Conservation (phyloP, 2,113 vertebrate species). For the Rhinolophus ferrumequinum region DNA sequence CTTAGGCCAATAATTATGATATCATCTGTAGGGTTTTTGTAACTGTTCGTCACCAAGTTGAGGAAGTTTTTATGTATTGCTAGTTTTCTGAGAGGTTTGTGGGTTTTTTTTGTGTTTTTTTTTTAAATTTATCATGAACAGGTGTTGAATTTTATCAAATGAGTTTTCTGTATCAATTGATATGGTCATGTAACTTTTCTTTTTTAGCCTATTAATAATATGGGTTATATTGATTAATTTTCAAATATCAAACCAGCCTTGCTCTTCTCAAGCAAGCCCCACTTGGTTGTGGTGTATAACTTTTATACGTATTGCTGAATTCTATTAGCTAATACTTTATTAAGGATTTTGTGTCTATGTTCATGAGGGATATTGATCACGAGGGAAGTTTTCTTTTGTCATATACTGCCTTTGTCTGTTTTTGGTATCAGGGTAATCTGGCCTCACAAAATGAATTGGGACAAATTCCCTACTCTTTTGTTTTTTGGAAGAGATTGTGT, state of each 20-base stretch:
- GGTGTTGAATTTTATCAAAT: slow-evolving; percentile 47
- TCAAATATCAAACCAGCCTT: background rate
- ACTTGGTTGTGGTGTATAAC: background rate
- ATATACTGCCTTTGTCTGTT: background rate
- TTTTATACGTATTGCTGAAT: slow-evolving; percentile 40
- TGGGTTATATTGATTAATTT: slow-evolving; percentile 36
- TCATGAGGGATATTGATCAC: background rate
- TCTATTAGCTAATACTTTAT: slow-evolving; percentile 24
- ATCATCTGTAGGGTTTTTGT: background rate
- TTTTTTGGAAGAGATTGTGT: slow-evolving; percentile 51
- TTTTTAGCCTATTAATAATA: slow-evolving; percentile 31
- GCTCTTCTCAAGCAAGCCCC: slow-evolving; percentile 16
- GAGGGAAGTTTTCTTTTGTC: background rate
- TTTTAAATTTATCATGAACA: background rate
- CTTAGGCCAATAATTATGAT: background rate
- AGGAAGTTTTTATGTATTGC: background rate
- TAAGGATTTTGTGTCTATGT: background rate
- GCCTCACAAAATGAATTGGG: slow-evolving; percentile 27
- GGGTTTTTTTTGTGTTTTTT: background rate
- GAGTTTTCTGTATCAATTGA: slow-evolving; percentile 8
- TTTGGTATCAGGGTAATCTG: slow-evolving; percentile 2
- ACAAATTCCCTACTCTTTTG: background rate
- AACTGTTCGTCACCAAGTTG: slow-evolving; percentile 7
- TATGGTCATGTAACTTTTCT: slow-evolving; percentile 32
- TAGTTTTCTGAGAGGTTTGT: background rate